Conservation (phyloP, 2,888 invertebrate species). For the Xestoiulus laeticollis region DNA sequence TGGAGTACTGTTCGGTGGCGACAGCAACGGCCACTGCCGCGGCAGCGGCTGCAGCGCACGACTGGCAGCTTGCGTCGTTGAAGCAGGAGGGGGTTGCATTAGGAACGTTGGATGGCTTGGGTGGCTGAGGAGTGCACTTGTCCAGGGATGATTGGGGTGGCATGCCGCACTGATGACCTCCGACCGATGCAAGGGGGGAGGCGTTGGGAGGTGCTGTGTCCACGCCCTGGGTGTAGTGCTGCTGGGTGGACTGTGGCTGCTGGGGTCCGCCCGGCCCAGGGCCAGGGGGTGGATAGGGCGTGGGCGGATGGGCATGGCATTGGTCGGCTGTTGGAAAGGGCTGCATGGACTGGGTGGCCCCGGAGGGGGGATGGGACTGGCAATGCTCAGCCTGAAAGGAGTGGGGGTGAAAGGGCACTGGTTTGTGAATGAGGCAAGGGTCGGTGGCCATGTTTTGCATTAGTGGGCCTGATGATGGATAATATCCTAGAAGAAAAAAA, state of each 20-base stretch:
- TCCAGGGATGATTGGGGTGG: background rate
- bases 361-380: constrained; percentile 35
- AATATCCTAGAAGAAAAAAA: constrained; percentile 63
- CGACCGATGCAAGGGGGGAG: background rate
- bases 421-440: constrained; percentile 59
- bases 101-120: constrained; percentile 50
- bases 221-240: constrained; percentile 7
- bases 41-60: constrained; percentile 48
- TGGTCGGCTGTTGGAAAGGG: constrained; percentile 53
- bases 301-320: constrained; percentile 55
- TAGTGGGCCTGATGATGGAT: constrained; percentile 91
- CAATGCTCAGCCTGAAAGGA: constrained; percentile 45
- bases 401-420: constrained; percentile 60
- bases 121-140: constrained; percentile 48
- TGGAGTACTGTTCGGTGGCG: constrained; percentile 46
- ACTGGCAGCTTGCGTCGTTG: constrained; percentile 49
- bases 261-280: constrained; percentile 43
- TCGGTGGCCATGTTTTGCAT: constrained; percentile 65
- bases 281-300: constrained; percentile 52
- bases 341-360: constrained; percentile 48
- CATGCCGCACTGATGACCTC: constrained; percentile 14
- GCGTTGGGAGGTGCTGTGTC: constrained; percentile 31
- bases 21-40: constrained; percentile 43
- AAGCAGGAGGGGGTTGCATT: constrained; percentile 27
- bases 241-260: constrained; percentile 36